phyloP scores from a whole-genome alignment of 2,888 invertebrate species.

The Limnephilus rhombicus region DNA sequence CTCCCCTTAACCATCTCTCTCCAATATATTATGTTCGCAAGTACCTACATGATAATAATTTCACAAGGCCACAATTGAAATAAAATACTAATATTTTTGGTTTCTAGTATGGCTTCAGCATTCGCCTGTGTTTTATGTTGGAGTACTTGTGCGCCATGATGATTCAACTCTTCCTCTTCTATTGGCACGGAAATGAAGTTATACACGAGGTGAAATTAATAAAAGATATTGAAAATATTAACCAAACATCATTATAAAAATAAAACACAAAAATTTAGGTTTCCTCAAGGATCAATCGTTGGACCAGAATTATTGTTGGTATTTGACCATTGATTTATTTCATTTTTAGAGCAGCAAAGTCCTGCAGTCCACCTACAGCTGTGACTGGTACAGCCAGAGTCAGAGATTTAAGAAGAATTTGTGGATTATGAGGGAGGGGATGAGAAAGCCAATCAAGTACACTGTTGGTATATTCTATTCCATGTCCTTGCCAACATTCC shows the following conservation, averaged over 20 bases:
- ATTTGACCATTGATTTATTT: not conserved
- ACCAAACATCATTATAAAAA: not conserved
- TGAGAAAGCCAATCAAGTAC: slow-evolving; percentile 60
- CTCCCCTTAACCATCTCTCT: too few species aligned
- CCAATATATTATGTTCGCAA: not conserved
- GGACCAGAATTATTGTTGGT: not conserved
- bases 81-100: not conserved
- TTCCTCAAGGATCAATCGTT: not conserved
- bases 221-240: not conserved
- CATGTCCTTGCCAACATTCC: slow-evolving; percentile 66
- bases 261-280: not conserved
- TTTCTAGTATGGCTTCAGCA: slow-evolving; percentile 65
- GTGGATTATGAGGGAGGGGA: slow-evolving; percentile 62
- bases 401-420: slow-evolving; percentile 62
- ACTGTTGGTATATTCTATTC: slow-evolving; percentile 66
- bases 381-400: slow-evolving; percentile 65
- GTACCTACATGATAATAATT: not conserved
- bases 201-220: slow-evolving; percentile 70
- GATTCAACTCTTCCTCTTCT: slow-evolving; percentile 74
- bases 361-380: slow-evolving; percentile 58
- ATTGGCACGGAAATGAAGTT: slow-evolving; percentile 76
- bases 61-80: not conserved
- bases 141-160: slow-evolving; percentile 74
- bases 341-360: slow-evolving; percentile 65
- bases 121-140: slow-evolving; percentile 68